phyloP scores from a whole-genome alignment of 2,888 invertebrate species.

The Timema cristinae region DNA sequence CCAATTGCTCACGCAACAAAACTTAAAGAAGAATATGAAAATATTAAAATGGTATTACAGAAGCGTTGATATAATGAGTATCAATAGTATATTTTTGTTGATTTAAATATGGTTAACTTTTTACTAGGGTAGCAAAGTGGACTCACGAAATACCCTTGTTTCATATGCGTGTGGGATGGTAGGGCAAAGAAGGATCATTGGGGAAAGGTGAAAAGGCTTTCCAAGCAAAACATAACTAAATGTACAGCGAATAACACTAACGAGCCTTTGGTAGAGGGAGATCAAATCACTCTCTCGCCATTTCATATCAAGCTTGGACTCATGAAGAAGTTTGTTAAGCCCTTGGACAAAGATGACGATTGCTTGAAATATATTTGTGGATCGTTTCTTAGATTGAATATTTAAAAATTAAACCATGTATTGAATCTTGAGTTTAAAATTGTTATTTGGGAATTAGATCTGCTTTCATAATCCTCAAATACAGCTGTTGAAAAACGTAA shows the following conservation, averaged over 20 bases:
- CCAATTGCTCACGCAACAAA: slow-evolving; percentile 21
- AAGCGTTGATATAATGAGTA: not conserved
- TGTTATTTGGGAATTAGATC: too few species aligned
- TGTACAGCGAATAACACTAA: slow-evolving; percentile 5
- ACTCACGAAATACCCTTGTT: slow-evolving; percentile 35
- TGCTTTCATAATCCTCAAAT: too few species aligned
- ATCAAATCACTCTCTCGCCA: slow-evolving; percentile 2
- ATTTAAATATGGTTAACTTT: slow-evolving; percentile 28
- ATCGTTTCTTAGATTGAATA: not conserved
- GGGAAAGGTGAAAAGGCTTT: too few species aligned
- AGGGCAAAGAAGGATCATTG: slow-evolving; percentile 27
- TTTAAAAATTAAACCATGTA: not conserved
- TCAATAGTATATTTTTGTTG: slow-evolving; percentile 31
- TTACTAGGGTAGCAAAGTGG: slow-evolving; percentile 34
- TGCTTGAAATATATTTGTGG: slow-evolving; percentile 13
- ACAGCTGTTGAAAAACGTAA: too few species aligned
- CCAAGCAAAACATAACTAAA: not conserved
- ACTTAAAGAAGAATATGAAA: slow-evolving; percentile 29
- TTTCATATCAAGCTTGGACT: slow-evolving; percentile 3
- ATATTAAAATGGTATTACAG: slow-evolving; percentile 22
- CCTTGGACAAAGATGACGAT: not conserved
- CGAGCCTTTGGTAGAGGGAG: slow-evolving; percentile 16
- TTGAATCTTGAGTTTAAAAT: too few species aligned
- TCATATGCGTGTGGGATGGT: slow-evolving; percentile 36
- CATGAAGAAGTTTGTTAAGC: slow-evolving; percentile 11